phyloP scores from a whole-genome alignment of 2,888 invertebrate species.

The Scaptomyza flava region DNA sequence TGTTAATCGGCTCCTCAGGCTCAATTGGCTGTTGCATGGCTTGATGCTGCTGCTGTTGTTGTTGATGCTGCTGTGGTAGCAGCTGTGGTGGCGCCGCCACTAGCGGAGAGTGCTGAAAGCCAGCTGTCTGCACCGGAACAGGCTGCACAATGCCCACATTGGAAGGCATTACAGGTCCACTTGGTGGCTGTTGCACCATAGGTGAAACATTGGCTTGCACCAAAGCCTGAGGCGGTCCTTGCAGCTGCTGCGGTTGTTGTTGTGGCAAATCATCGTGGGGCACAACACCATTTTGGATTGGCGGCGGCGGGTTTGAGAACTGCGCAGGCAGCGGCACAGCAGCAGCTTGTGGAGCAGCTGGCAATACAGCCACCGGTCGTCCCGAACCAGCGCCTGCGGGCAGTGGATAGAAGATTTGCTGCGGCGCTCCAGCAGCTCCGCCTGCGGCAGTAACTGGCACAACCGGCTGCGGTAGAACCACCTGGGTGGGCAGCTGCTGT shows the following conservation, averaged over 20 bases:
- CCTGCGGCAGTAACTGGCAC: constrained; percentile 56
- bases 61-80: constrained; percentile 47
- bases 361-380: constrained; percentile 79
- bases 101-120: constrained; percentile 77
- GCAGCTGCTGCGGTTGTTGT: constrained; percentile 66
- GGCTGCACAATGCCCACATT: constrained; percentile 61
- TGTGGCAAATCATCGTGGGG: constrained; percentile 83
- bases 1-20: constrained; percentile 45
- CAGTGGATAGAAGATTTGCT: constrained; percentile 82
- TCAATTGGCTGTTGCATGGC: constrained; percentile 49
- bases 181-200: constrained; percentile 79
- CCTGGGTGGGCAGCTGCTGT: constrained; percentile 62
- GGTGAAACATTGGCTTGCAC: constrained; percentile 83
- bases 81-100: constrained; percentile 58
- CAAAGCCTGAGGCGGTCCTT: constrained; percentile 83
- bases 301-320: constrained; percentile 74
- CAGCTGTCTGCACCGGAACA: constrained; percentile 60
- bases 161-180: constrained; percentile 56
- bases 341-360: constrained; percentile 70
- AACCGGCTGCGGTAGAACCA: constrained; percentile 68
- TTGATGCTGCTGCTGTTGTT: constrained; percentile 45
- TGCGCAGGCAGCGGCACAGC: constrained; percentile 77
- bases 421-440: constrained; percentile 59
- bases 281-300: constrained; percentile 83
- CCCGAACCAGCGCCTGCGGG: constrained; percentile 75